Evolutionary conservation across 2,888 invertebrate species (phyloP).

Genomic region (Ophraella communa): DNA sequence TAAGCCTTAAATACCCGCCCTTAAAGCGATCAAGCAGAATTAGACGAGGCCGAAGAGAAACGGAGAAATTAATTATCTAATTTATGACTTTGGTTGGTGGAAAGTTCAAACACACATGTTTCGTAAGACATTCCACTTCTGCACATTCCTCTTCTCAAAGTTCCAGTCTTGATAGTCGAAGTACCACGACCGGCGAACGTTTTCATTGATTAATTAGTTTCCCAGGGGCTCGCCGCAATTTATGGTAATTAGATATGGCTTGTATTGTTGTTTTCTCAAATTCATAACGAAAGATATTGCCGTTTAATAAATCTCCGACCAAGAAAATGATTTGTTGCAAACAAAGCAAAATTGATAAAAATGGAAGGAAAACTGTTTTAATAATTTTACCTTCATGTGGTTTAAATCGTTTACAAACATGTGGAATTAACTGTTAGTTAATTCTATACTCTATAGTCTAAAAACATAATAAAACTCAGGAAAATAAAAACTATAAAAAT

Average conservation of each 20-base stretch:
- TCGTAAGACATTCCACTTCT: constrained; percentile 7
- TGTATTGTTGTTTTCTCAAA: constrained; percentile 1
- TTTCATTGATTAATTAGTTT: constrained; percentile 19
- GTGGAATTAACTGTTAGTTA: no score
- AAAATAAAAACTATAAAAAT: no score
- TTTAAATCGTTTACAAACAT: no score
- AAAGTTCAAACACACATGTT: constrained; percentile 16
- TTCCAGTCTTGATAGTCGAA: constrained; percentile 4
- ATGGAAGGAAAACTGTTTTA: no score
- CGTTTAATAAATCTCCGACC: background rate
- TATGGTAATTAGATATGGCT: constrained; percentile 18
- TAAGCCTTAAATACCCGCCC: background rate
- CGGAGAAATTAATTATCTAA: constrained; percentile 21
- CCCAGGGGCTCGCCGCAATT: constrained; percentile 4
- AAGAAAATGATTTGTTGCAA: background rate
- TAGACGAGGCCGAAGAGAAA: background rate
- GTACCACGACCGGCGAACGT: constrained; percentile 16
- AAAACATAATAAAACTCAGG: no score
- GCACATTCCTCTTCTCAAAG: background rate
- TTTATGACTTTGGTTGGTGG: constrained; percentile 15
- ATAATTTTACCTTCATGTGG: no score
- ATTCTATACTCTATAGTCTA: no score
- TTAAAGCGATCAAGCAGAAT: background rate
- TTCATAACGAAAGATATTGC: background rate
- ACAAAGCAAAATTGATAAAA: constrained; percentile 3